Evolutionary conservation across 2,113 vertebrate species (phyloP), one percentile per base, ranked within the genome.

Genomic region (Caretta caretta): DNA sequence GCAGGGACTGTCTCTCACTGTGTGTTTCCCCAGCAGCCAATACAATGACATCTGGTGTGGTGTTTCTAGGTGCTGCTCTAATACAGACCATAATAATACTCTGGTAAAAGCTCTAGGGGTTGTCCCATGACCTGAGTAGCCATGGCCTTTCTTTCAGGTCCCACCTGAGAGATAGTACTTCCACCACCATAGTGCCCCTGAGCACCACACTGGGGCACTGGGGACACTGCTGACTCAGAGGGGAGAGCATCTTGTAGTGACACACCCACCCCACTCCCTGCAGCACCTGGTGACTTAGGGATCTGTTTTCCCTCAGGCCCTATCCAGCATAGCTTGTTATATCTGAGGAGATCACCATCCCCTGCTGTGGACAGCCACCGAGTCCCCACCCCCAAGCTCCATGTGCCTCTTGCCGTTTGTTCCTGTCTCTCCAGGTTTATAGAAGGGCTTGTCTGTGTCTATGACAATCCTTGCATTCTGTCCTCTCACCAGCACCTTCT

Each of bases 381-480:
- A 65, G 48, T 49, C 31, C n/a, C 20, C 56, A 90, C 11, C 72
- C 46, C 24, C 6, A 3, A 51, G 88, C 84, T 87, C 82, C 10
- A 14, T 2, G 27, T 84, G 7, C 9, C 0, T 0, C 56, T 14
- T 85, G 87, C 48, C 84, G 86, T 42, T 51, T 91, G 83, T 94
- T 90, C 92, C 97, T 91, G 48, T 93, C 84, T 95, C 82, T 90
- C 94, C 97, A 50, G 97, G 96, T 54, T 89, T 98, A 80, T 98
- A 98, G 69, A 98, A n/a, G 13, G 11, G 86, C 62, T 98, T 98
- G 89, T 98, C 98, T 24, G 96, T 98, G 80, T 98, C 95, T 42
- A 98, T 14, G 53, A 98, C 92, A 16, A 94, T 57, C 35, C 92
- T 20, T 17, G 38, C 87, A 14, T 69, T 51, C 92, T 80, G 86